These are phyloP conservation scores for Oryzias javanicus DNA, from an alignment of 2,113 vertebrate species.

Conservation along the genomic window DNA sequence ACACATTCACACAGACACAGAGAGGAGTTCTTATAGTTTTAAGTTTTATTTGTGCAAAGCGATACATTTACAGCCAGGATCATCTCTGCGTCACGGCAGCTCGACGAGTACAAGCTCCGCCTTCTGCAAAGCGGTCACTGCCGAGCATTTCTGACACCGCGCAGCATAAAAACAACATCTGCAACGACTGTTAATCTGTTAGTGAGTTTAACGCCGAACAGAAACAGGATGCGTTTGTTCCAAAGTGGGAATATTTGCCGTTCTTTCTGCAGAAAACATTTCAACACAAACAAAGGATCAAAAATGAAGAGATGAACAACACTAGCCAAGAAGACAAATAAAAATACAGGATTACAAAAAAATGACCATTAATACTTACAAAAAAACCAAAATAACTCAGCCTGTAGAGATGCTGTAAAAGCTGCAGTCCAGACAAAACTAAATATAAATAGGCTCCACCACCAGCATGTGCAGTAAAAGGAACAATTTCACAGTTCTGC, in stretches of 20 bases:
- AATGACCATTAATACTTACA: background rate
- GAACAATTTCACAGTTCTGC: slow-evolving; percentile 38
- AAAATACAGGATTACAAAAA: slow-evolving; percentile 7
- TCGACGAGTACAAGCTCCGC: background rate
- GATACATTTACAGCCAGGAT: slow-evolving; percentile 41
- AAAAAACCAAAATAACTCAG: background rate
- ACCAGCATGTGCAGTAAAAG: slow-evolving; percentile 28
- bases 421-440: slow-evolving; percentile 13
- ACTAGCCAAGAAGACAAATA: background rate
- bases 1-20: background rate
- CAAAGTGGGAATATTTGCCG: too few species aligned
- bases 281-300: too few species aligned
- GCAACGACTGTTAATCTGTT: too few species aligned
- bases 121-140: background rate
- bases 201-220: too few species aligned
- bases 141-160: slow-evolving; percentile 7
- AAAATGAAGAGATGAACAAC: background rate
- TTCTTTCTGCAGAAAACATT: too few species aligned
- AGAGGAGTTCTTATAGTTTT: background rate
- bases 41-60: slow-evolving; percentile 57
- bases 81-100: slow-evolving; percentile 11
- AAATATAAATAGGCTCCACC: slow-evolving; percentile 31
- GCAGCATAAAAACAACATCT: slow-evolving; percentile 16
- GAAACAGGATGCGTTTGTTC: too few species aligned
- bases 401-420: slow-evolving; percentile 4